phyloP scores from a whole-genome alignment of 2,797 vertebrate species.

The Enteromius treurensis region DNA sequence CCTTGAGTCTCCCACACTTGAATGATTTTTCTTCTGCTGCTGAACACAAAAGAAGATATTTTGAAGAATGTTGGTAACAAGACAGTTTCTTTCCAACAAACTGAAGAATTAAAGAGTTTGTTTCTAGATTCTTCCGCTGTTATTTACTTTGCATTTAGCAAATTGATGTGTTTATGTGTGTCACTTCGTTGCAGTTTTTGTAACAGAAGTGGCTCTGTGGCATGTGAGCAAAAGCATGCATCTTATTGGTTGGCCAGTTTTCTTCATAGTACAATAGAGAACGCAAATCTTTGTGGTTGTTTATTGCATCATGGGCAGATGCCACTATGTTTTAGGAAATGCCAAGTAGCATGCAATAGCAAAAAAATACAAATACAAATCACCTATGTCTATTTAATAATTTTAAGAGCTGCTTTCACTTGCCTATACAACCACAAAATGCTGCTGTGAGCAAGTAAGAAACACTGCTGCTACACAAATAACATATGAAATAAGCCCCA shows the following conservation, averaged over 20 bases:
- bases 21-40: not conserved
- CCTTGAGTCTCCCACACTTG: not conserved
- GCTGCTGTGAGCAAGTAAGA: not conserved
- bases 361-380: not conserved
- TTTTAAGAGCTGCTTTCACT: not conserved
- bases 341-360: not conserved
- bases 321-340: not conserved
- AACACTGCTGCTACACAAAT: not conserved
- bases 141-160: not conserved
- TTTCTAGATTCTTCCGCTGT: not conserved
- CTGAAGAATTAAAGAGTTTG: not conserved
- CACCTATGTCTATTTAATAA: not conserved
- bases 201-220: not conserved
- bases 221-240: not conserved
- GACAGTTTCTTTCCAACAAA: not conserved
- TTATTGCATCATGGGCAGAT: not conserved
- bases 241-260: not conserved
- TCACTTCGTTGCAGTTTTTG: not conserved
- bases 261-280: not conserved
- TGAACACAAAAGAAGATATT: not conserved
- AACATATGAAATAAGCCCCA: not conserved
- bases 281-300: not conserved
- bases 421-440: not conserved
- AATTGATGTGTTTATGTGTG: not conserved
- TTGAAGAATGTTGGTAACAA: not conserved